Conservation (phyloP, 2,888 invertebrate genomes). For the Microplitis manilae region DNA sequence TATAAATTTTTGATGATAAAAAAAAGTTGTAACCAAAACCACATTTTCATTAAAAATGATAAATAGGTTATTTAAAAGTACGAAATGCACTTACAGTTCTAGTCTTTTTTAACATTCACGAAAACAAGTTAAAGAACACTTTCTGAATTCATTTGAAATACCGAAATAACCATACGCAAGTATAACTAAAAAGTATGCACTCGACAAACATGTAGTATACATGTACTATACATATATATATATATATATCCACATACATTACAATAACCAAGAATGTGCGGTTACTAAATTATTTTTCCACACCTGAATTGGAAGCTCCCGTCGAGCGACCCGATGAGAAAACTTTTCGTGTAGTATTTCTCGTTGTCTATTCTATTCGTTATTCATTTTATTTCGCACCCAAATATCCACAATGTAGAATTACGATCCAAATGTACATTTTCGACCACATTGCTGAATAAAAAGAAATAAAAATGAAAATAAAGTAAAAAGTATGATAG, state of each 20-base stretch:
- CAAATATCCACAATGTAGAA: slow-evolving; percentile 1
- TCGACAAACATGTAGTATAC: neutral
- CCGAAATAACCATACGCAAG: neutral
- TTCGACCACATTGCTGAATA: neutral
- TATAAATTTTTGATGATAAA: neutral
- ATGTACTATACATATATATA: neutral
- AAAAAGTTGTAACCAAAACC: neutral
- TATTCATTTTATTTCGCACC: neutral
- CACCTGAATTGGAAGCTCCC: neutral
- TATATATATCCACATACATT: neutral
- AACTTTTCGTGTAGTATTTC: neutral
- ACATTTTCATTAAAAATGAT: neutral
- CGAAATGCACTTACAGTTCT: neutral
- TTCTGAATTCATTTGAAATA: neutral
- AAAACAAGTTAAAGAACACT: neutral
- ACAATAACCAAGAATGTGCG: neutral
- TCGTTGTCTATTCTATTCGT: neutral
- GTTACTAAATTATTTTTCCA: slow-evolving; percentile 1
- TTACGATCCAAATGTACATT: neutral
- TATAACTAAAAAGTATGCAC: no score
- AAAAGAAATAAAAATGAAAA: neutral
- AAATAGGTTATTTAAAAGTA: neutral
- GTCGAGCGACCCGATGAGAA: neutral
- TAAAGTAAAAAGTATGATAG: neutral
- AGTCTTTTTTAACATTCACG: neutral